phyloP scores from a whole-genome alignment of 2,113 vertebrate genomes.

The Phoxinus phoxinus region DNA sequence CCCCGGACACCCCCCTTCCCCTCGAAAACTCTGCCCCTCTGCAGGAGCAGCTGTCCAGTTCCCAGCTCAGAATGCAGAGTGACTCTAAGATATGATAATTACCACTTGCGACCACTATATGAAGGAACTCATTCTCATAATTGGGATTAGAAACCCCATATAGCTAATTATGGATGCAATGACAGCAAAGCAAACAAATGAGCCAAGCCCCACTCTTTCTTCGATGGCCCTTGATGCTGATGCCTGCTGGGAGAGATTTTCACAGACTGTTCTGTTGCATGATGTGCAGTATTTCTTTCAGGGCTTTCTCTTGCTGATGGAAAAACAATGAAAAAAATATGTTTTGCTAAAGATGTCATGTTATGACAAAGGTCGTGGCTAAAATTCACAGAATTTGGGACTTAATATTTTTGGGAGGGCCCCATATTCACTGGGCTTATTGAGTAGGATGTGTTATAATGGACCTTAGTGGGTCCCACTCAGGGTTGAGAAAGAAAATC shows the following conservation, averaged over 20 bases:
- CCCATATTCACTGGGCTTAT: background rate
- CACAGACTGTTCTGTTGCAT: background rate
- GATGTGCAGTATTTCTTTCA: background rate
- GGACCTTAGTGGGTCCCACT: background rate
- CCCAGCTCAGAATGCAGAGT: constrained; percentile 66
- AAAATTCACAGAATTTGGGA: background rate
- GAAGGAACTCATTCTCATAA: constrained; percentile 60
- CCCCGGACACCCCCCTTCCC: constrained; percentile 36
- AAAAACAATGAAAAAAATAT: background rate
- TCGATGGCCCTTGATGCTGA: background rate
- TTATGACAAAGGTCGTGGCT: background rate
- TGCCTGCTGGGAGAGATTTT: constrained; percentile 17
- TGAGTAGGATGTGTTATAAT: background rate
- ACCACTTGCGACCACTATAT: constrained; percentile 61
- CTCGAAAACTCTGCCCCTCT: constrained; percentile 33
- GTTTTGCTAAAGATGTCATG: no score
- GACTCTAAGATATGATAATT: constrained; percentile 60
- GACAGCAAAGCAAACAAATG: constrained; percentile 52
- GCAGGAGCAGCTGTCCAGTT: constrained; percentile 73
- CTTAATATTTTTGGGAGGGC: background rate
- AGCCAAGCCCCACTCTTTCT: constrained; percentile 35
- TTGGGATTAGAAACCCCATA: constrained; percentile 46
- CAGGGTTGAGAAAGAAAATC: background rate
- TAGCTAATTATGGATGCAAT: constrained; percentile 50
- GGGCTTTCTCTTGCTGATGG: background rate